Evolutionary conservation across 2,888 invertebrate species (phyloP), one percentile per base, ranked within the genome.

Genomic region (Crocallis elinguaria): DNA sequence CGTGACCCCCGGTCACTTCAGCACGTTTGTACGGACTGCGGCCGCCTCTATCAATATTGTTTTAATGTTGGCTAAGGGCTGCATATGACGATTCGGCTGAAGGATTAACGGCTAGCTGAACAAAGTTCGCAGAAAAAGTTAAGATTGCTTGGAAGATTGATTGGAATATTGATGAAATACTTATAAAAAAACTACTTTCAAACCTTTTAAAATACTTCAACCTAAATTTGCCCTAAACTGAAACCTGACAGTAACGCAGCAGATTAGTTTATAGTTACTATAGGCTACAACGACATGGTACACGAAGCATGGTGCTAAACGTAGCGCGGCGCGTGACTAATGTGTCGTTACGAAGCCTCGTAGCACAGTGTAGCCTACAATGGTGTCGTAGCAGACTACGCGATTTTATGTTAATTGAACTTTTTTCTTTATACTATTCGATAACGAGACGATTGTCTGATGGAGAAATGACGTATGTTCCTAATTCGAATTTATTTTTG

Each of bases 1-100:
- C 21, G 12, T 8, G 11, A 2, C 3, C 2, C 12, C 13, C 19
- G 8, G 8, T 12, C 32, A 16, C 14, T 8, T 21, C 8, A 8
- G 11, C 6, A 21, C 36, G 8, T 21, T 17, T 36, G 19, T 36
- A n/a, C 12, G 14, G 7, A 32, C 8, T 36, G 12, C 12, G 9
- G 8, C 8, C 13, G 36, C 51, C 59, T 62, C 52, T 57, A 60
- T 61, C 66, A 67, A 69, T 71, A 65, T 67, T 60, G 39, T 62
- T 62, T 9, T 36, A 36, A 36, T 36, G 36, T 21, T 21, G 38
- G 16, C 17, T 17, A 17, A 35, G 17, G 16, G 16, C 17, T 9
- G 11, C 33, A 36, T 11, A 19, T 11, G 19, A 19, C 59, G 57
- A 61, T 60, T 63, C n/a, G n/a, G n/a, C n/a, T n/a, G n/a, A n/a